These are phyloP conservation scores for Ichneumoninae sp. DNA, from an alignment of 2,888 invertebrate species.

Conservation along the genomic window DNA sequence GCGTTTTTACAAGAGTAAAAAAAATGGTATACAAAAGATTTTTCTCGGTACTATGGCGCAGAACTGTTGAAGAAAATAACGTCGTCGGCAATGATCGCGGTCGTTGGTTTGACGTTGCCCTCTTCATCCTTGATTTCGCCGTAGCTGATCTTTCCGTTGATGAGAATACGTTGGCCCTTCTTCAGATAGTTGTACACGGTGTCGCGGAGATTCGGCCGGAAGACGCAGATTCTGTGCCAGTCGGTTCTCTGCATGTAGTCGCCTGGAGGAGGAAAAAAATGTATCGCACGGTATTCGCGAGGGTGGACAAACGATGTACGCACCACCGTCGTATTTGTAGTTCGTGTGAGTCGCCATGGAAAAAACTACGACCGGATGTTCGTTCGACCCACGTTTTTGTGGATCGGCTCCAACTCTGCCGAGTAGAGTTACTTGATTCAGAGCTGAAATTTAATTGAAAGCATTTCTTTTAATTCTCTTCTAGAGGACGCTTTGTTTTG, in stretches of 20 bases:
- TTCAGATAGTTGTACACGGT: constrained; percentile 91
- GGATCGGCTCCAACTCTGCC: constrained; percentile 96
- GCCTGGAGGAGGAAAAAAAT: constrained; percentile 84
- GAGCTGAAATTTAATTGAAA: constrained; percentile 85
- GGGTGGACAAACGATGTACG: constrained; percentile 3
- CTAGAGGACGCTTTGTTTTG: too few relatives aligned
- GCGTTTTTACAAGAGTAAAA: neutral
- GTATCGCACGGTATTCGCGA: neutral
- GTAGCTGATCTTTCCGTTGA: constrained; percentile 93
- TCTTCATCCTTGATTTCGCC: constrained; percentile 93
- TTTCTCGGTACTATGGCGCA: neutral
- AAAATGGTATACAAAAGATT: neutral
- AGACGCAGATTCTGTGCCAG: constrained; percentile 96
- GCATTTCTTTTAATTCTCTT: neutral
- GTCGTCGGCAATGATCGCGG: constrained; percentile 94
- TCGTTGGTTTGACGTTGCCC: constrained; percentile 89
- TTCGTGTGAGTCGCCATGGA: constrained; percentile 95
- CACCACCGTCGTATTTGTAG: constrained; percentile 87
- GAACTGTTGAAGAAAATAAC: constrained; percentile 89
- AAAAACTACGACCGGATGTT: constrained; percentile 95
- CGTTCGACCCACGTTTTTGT: constrained; percentile 91
- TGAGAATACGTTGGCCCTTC: constrained; percentile 94
- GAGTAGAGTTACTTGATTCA: constrained; percentile 93
- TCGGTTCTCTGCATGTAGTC: constrained; percentile 94
- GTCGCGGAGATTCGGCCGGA: constrained; percentile 93